Evolutionary conservation across 2,113 vertebrate genomes (phyloP), one percentile per base, ranked within the genome.

Genomic region (Ageneiosus marmoratus): DNA sequence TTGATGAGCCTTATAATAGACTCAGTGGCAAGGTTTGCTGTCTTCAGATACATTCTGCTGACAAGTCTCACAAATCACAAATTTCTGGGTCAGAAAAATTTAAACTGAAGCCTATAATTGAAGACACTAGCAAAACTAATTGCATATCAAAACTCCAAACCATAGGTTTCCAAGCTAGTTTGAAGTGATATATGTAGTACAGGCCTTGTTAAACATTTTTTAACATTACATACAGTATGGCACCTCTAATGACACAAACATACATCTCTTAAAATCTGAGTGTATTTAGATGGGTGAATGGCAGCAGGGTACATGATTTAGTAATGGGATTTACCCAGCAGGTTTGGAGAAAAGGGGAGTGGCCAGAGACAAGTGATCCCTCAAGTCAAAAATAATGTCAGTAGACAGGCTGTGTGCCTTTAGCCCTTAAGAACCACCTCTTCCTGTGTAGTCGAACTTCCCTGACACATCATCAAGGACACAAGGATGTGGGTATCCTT

Each of bases 201-300:
- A 41, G 24, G 44, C 29, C 6, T 27, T 72, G n/a, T 41, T 6
- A 27, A 72, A 72, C 41, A 27, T 5, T 46, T 44, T 24, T 29
- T 10, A 29, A 73, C 6, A 50, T 74, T 32, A 74, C 46, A 51
- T 32, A n/a, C n/a, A n/a, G n/a, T n/a, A 74, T 5, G 48, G 27
- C 48, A 73, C 16, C 16, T 74, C 51, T 51, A 51, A 51, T 27
- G 24, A 51, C 8, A 76, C 18, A 76, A 76, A 55, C 5, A 9
- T 22, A 58, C 5, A 41, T 15, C 75, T 2, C 24, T 58, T 58
- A 58, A 9, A 46, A 44, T 44, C 76, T 29, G 16, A 53, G 15
- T n/a, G 60, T 20, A 63, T 85, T 46, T 78, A 69, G 60, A 55
- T 74, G 74, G 72, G 44, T 6, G 41, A 79, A 18, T 80, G 37